These are phyloP conservation scores for Listronotus bonariensis DNA, from an alignment of 1,140 invertebrate genomes.

Conservation along the genomic window DNA sequence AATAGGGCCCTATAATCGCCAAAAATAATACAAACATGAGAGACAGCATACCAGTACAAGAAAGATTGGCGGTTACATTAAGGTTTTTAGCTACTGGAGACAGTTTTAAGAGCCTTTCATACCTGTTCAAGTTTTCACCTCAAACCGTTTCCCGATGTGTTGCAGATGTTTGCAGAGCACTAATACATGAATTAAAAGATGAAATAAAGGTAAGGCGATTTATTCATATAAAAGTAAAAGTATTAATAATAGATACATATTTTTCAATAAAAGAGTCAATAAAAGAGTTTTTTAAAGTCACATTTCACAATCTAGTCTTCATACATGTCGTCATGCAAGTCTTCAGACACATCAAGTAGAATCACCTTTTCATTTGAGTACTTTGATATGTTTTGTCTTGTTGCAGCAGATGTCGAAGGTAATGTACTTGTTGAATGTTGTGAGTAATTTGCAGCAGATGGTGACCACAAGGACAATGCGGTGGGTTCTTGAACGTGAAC, in stretches of 20 bases:
- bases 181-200: too few relatives aligned
- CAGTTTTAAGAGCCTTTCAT: too few relatives aligned
- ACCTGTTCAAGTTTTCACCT: too few relatives aligned
- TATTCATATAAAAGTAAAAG: conserved; percentile 4
- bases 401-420: conserved; percentile 9
- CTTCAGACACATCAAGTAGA: conserved; percentile 3
- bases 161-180: too few relatives aligned
- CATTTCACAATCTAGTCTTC: conserved; percentile 4
- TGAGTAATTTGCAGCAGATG: too few relatives aligned
- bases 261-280: neutral
- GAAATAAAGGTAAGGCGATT: conserved; percentile 4
- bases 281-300: conserved; percentile 2
- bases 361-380: conserved; percentile 9
- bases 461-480: conserved; percentile 5
- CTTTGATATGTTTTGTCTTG: conserved; percentile 7
- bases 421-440: conserved; percentile 3
- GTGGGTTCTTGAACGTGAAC: too few relatives aligned
- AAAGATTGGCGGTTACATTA: too few relatives aligned
- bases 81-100: too few relatives aligned
- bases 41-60: too few relatives aligned
- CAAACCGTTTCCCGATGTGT: too few relatives aligned
- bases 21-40: too few relatives aligned
- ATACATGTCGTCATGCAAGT: neutral
- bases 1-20: too few relatives aligned
- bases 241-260: conserved; percentile 2